These are phyloP conservation scores for Hiodon alosoides DNA, from an alignment of 2,113 vertebrate species.

Conservation along the genomic window DNA sequence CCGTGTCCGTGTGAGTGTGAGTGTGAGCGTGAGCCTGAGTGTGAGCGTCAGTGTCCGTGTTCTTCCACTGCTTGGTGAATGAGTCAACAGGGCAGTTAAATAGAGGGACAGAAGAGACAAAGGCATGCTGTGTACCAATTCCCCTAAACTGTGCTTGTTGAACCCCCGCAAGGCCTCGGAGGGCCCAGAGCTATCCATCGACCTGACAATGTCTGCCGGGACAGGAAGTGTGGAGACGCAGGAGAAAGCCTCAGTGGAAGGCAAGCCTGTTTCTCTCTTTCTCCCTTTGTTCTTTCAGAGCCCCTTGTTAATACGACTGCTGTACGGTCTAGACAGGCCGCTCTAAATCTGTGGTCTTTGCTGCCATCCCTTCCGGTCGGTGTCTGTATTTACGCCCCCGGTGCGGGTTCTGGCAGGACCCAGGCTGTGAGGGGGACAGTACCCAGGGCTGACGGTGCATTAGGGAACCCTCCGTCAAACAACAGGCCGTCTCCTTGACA, in stretches of 20 bases:
- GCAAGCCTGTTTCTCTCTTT: background rate
- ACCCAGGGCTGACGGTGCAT: constrained; percentile 39
- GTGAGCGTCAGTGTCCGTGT: no score
- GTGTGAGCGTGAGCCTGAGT: no score
- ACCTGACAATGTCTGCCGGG: no score
- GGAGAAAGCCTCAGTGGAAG: background rate
- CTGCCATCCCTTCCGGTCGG: background rate
- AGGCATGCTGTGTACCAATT: no score
- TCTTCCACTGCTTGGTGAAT: no score
- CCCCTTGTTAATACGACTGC: background rate
- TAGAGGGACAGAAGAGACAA: no score
- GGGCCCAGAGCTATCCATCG: no score
- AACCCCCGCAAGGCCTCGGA: no score
- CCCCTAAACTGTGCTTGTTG: no score
- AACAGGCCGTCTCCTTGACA: constrained; percentile 28
- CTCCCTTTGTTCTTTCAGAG: background rate
- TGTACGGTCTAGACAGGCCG: constrained; percentile 11
- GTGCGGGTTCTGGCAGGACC: constrained; percentile 15
- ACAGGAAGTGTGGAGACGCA: background rate
- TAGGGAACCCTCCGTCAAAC: constrained; percentile 49
- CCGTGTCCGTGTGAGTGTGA: no score
- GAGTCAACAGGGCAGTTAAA: no score
- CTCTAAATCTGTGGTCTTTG: constrained; percentile 20
- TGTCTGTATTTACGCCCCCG: constrained; percentile 17
- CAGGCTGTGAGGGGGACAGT: constrained; percentile 5